Conservation (phyloP, 2,888 invertebrate genomes). For the Macaria notata region DNA sequence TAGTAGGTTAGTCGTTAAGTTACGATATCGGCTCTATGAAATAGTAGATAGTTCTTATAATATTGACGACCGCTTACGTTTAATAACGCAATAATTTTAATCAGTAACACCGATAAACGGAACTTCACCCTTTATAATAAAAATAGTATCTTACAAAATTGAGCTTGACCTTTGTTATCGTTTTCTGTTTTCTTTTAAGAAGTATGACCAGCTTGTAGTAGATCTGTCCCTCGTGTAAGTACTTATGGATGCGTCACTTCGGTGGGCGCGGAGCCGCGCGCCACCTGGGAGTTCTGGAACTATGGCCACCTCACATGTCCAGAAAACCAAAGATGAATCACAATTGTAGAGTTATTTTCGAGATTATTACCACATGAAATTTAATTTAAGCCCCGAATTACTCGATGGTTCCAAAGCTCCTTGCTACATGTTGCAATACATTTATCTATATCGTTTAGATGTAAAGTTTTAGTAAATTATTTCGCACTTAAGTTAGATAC, state of each 20-base stretch:
- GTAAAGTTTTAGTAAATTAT: conserved; percentile 81
- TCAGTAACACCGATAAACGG: conserved; percentile 21
- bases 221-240: conserved; percentile 81
- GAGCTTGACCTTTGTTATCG: conserved; percentile 49
- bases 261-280: conserved; percentile 38
- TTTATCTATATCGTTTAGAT: conserved; percentile 71
- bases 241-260: conserved; percentile 69
- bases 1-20: conserved; percentile 66
- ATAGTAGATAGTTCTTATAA: conserved; percentile 45
- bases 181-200: conserved; percentile 75
- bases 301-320: conserved; percentile 54
- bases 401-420: conserved; percentile 79
- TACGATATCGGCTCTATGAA: conserved; percentile 57
- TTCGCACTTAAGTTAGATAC: conserved; percentile 77
- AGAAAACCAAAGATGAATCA: conserved; percentile 79
- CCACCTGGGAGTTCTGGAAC: conserved; percentile 76
- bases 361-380: conserved; percentile 69
- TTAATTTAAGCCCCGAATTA: conserved; percentile 62
- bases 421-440: conserved; percentile 77
- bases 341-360: conserved; percentile 69
- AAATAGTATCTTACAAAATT: conserved; percentile 25
- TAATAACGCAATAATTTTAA: conserved; percentile 37
- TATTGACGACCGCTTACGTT: conserved; percentile 45
- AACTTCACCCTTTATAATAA: conserved; percentile 21
- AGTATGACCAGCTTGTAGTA: conserved; percentile 75